Percentiles rank a stretch among this genome's conserved stretches.
These are phyloP conservation scores for Amphipyra berbera DNA, from an alignment of 2,888 invertebrate genomes.

Conservation along the genomic window DNA sequence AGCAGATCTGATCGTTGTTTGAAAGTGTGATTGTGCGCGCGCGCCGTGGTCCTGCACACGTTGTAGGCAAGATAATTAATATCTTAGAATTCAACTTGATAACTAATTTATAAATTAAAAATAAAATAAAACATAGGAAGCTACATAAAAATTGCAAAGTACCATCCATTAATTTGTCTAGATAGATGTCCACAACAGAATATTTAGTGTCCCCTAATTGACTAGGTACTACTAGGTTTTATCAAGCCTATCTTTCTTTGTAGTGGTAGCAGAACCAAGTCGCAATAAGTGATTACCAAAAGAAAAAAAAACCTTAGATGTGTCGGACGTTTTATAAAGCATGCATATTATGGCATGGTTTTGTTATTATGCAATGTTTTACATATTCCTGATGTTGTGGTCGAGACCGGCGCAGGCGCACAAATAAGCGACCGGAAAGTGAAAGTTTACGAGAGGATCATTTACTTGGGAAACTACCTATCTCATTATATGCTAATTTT, in stretches of 20 bases:
- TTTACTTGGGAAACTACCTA: slow-evolving; percentile 44
- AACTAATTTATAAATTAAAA: neutral
- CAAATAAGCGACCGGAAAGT: slow-evolving; percentile 53
- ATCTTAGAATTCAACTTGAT: neutral
- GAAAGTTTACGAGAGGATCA: slow-evolving; percentile 60
- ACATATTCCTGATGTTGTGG: slow-evolving; percentile 56
- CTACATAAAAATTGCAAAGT: too few species aligned
- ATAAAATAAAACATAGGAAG: neutral
- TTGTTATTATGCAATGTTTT: slow-evolving; percentile 54
- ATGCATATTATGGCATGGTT: slow-evolving; percentile 28
- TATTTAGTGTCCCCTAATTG: too few species aligned
- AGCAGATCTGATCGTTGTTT: slow-evolving; percentile 19
- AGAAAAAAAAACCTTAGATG: neutral
- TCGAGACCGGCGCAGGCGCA: slow-evolving; percentile 40
- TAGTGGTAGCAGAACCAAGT: neutral
- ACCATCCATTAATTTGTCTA: too few species aligned
- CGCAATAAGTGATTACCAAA: neutral
- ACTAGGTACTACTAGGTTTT: neutral
- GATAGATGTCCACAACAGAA: too few species aligned
- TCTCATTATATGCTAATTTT: slow-evolving; percentile 30
- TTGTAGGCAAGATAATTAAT: neutral
- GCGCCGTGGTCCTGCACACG: slow-evolving; percentile 2
- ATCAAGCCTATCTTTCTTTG: neutral
- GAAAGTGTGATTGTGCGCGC: slow-evolving; percentile 27
- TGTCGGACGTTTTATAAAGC: slow-evolving; percentile 13